phyloP scores from a whole-genome alignment of 1,140 invertebrate genomes.

The Atopsyche davidsoni region DNA sequence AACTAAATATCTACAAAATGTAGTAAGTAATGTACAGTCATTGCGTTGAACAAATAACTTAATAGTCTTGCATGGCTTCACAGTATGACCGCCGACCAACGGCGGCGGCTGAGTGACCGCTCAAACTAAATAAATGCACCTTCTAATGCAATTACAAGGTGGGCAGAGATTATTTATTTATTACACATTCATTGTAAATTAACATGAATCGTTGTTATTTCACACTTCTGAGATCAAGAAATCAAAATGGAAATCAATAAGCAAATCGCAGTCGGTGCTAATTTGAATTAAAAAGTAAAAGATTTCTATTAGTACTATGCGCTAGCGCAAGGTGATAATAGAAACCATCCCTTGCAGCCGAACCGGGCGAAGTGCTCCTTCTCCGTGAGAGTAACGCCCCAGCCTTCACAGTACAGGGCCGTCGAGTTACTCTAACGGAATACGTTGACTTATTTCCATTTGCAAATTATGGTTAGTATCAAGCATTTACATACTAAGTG shows the following conservation, averaged over 20 bases:
- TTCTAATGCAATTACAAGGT: slow-evolving; percentile 29
- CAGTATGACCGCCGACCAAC: background rate
- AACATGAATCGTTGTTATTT: slow-evolving; percentile 27
- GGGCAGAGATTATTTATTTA: slow-evolving; percentile 25
- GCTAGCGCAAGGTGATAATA: too few species aligned
- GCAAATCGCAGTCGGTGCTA: slow-evolving; percentile 27
- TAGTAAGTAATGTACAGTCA: slow-evolving; percentile 21
- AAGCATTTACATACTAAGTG: slow-evolving; percentile 13
- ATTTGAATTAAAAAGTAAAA: slow-evolving; percentile 1
- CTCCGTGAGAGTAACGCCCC: too few species aligned
- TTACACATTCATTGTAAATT: slow-evolving; percentile 9
- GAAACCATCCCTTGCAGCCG: too few species aligned
- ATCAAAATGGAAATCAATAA: slow-evolving; percentile 26
- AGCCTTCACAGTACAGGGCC: too few species aligned
- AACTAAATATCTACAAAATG: slow-evolving; percentile 29
- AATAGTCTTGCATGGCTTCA: slow-evolving; percentile 23
- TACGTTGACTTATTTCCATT: slow-evolving; percentile 27
- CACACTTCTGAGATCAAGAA: slow-evolving; percentile 31
- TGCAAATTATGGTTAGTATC: slow-evolving; percentile 19
- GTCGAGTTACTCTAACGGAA: too few species aligned
- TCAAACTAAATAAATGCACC: slow-evolving; percentile 30
- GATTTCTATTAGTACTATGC: background rate
- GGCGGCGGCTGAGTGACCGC: background rate
- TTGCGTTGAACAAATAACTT: slow-evolving; percentile 25
- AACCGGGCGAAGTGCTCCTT: too few species aligned